phyloP scores from a whole-genome alignment of 2,888 invertebrate species.

The Synanthedon myopaeformis region DNA sequence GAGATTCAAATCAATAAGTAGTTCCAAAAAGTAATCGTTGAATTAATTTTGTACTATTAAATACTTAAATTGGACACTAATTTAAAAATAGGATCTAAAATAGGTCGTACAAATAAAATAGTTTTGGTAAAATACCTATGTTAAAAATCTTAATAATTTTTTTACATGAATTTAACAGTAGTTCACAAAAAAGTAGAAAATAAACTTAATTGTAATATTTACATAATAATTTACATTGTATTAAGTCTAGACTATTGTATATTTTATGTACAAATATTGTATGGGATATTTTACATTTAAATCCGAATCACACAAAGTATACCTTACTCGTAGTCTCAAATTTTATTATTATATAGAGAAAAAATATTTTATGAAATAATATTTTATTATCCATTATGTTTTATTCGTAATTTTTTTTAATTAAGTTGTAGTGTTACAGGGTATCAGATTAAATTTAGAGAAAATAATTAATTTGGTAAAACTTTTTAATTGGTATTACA shows the following conservation, averaged over 20 bases:
- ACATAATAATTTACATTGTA: constrained; percentile 20
- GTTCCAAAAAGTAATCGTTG: neutral
- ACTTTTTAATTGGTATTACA: too few species aligned
- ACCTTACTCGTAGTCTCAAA: too few species aligned
- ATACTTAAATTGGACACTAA: constrained; percentile 1
- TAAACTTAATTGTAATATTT: constrained; percentile 3
- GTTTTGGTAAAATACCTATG: neutral
- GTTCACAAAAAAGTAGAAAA: neutral
- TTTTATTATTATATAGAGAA: too few species aligned
- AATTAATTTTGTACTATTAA: neutral
- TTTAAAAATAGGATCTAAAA: neutral
- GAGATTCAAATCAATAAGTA: neutral
- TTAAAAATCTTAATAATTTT: neutral
- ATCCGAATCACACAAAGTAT: too few species aligned
- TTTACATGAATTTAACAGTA: neutral
- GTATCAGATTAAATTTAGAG: too few species aligned
- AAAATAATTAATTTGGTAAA: too few species aligned
- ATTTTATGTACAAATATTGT: neutral
- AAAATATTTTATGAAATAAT: too few species aligned
- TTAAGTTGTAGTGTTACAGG: too few species aligned
- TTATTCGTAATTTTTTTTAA: too few species aligned
- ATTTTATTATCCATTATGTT: too few species aligned
- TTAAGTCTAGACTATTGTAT: neutral
- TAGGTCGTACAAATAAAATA: neutral
- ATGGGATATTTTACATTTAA: too few species aligned